Conservation (phyloP, 1,140 invertebrate genomes). For the Euura lappo region DNA sequence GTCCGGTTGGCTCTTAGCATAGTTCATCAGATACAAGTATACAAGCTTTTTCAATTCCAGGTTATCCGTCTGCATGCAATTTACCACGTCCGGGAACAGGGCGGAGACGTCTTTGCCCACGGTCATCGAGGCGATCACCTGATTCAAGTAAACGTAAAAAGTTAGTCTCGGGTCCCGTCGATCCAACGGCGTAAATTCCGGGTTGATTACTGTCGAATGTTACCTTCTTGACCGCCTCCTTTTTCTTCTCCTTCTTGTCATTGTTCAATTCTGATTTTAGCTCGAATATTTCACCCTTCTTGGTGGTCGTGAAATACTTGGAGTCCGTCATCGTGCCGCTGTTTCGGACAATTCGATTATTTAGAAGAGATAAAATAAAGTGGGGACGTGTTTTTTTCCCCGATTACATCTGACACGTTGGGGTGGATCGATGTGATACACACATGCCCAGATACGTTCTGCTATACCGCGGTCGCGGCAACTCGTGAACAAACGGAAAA, state of each 20-base stretch:
- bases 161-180: constrained; percentile 13
- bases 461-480: background rate
- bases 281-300: constrained; percentile 99
- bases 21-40: constrained; percentile 99
- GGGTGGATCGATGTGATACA: background rate
- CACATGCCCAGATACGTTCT: too few species aligned
- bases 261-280: constrained; percentile 98
- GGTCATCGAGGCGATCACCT: constrained; percentile 99
- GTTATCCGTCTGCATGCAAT: constrained; percentile 99
- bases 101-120: constrained; percentile 97
- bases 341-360: constrained; percentile 18
- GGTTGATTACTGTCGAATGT: constrained; percentile 1
- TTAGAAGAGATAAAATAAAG: too few species aligned
- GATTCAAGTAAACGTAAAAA: constrained; percentile 36
- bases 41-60: constrained; percentile 99
- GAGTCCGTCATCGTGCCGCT: constrained; percentile 92
- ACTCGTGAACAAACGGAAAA: background rate
- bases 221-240: constrained; percentile 99
- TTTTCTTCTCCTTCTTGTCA: constrained; percentile 99
- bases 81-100: constrained; percentile 98
- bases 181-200: background rate
- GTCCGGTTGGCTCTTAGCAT: constrained; percentile 99
- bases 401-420: background rate
- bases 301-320: constrained; percentile 99
- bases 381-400: too few species aligned